phyloP scores from a whole-genome alignment of 2,888 invertebrate genomes.

The Cephonodes hylas region DNA sequence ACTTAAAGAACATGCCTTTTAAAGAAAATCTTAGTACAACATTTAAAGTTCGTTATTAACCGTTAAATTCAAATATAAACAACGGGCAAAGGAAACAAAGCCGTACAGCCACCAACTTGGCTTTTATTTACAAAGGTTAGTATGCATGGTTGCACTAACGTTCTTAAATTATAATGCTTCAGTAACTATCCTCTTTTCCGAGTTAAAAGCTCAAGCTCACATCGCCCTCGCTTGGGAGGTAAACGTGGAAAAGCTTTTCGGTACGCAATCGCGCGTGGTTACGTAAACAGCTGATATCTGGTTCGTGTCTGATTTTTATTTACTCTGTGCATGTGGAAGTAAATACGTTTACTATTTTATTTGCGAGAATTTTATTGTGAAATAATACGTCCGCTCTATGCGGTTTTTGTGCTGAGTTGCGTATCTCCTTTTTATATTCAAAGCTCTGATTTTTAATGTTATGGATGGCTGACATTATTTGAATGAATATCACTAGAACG shows the following conservation, averaged over 20 bases:
- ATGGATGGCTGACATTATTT: too few relatives aligned
- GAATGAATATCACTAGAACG: too few relatives aligned
- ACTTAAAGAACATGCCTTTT: too few relatives aligned
- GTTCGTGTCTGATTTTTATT: neutral
- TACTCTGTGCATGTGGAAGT: neutral
- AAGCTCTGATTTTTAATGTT: neutral
- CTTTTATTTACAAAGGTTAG: neutral
- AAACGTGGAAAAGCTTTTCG: conserved; percentile 29
- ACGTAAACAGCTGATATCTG: conserved; percentile 21
- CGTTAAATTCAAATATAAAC: neutral
- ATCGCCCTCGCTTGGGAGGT: conserved; percentile 24
- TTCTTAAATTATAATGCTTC: conserved; percentile 2
- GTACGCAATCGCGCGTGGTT: conserved; percentile 32
- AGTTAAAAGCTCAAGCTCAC: conserved; percentile 23
- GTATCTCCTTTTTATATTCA: neutral
- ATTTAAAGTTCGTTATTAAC: too few relatives aligned
- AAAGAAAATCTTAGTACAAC: too few relatives aligned
- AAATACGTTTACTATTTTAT: conserved; percentile 2
- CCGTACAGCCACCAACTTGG: neutral
- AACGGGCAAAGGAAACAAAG: neutral
- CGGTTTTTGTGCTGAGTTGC: neutral
- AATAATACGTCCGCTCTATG: neutral
- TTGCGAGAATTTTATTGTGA: neutral
- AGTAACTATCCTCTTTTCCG: conserved; percentile 22
- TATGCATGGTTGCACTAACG: neutral